Evolutionary conservation across 2,797 vertebrate species (phyloP), one percentile per base, ranked within the genome.

Genomic region (Pogonophryne albipinna): DNA sequence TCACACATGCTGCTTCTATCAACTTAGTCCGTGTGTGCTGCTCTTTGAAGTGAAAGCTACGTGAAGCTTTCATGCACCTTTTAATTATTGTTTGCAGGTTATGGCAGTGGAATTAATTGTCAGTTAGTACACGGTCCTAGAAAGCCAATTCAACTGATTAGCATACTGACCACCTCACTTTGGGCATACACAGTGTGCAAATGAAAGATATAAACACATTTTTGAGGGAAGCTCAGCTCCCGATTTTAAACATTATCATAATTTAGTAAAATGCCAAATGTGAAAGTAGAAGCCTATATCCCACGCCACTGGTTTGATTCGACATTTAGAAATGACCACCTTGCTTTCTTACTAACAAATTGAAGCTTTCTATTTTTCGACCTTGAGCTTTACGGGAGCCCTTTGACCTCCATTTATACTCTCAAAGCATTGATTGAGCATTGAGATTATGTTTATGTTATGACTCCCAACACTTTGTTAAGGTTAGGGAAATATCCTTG

Each of bases 21-120:
- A 81, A 75, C 80, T 73, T 71, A 60, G 74, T 78, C 61, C 9
- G 58, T 66, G 72, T 78, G 74, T 58, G 76, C 66, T 46, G 20
- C 53, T 47, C 79, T 93, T 91, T 90, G 85, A 89, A 92, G 85
- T 86, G 66, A 23, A n/a, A 63, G 34, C 69, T 71, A 74, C 38
- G 62, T 78, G 85, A 89, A 0, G 59, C 73, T 72, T 83, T 73
- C 55, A 68, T 69, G 69, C 55, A 57, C 52, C 50, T 76, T 79
- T 65, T 34, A 77, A 82, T 79, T 76, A 56, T 41, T 19, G 45
- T 74, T 67, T 59, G 46, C 76, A 60, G 79, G 74, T 83, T 76
- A 38, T 45, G 42, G 67, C 49, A n/a, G 14, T 34, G 49, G 56
- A 56, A 76, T 76, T 77, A 87, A 85, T 88, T 82, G 63, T 83